These are phyloP conservation scores for Orchestes rusci DNA, from an alignment of 2,888 invertebrate species.

Conservation along the genomic window DNA sequence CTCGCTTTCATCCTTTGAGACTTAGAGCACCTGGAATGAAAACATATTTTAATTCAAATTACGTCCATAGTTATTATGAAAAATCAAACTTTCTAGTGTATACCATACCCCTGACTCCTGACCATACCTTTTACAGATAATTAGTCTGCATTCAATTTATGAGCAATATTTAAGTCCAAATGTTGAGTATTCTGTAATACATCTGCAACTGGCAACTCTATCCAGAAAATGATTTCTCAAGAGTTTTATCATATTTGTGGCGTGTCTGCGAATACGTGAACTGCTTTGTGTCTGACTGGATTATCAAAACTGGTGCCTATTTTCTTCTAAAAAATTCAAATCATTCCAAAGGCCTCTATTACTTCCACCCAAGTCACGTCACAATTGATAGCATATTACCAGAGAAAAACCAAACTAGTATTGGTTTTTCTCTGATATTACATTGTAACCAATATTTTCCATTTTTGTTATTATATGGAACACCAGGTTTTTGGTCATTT, in stretches of 20 bases:
- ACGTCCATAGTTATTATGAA: no score
- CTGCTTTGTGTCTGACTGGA: conserved; percentile 18
- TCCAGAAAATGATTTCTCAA: conserved; percentile 26
- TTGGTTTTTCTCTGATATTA: no score
- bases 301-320: conserved; percentile 21
- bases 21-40: conserved; percentile 7
- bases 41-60: no score
- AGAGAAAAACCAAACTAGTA: no score
- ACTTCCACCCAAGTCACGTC: conserved; percentile 27
- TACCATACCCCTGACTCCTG: not conserved
- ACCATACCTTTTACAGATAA: conserved; percentile 18
- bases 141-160: conserved; percentile 21
- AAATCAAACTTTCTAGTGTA: no score
- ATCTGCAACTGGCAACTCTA: conserved; percentile 19
- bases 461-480: conserved; percentile 7
- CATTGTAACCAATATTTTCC: conserved; percentile 26
- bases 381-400: conserved; percentile 27
- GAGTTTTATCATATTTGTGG: conserved; percentile 16
- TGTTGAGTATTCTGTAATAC: conserved; percentile 19
- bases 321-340: conserved; percentile 18
- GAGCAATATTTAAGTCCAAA: conserved; percentile 24
- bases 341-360: conserved; percentile 21
- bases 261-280: conserved; percentile 23
- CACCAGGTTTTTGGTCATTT: conserved; percentile 24
- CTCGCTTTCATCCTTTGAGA: no score